Base-by-base conservation (phyloP, 2,888 invertebrate genomes). In the Leptinotarsa haldemani region DNA sequence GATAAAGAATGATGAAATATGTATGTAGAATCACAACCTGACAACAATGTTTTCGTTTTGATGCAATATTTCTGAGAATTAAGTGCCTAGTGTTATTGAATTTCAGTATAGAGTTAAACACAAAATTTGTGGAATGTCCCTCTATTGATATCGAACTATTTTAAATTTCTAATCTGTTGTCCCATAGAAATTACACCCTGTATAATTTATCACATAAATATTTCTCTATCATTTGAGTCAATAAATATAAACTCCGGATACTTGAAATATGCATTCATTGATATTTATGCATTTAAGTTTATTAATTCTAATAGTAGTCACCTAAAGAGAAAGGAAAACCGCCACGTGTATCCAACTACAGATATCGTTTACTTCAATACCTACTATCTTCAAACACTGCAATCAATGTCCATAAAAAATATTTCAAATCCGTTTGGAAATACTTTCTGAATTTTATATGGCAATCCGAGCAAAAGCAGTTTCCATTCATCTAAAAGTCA, bases 401-500 rank as follows among this genome's bases (percentile, higher is more conserved):
- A 56, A 56, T 56, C 56, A 56, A 56, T 56, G 56, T 22, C 56
- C 22, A 56, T 56, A 56, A 56, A 52, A 56, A 56, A 56, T 56
- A 56, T 56, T 56, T 56, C 4, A 20, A 56, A 22, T 56, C 56
- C 56, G 56, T 56, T 56, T 22, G 56, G 56, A 56, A 56, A 56
- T 22, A 56, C 56, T 56, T 56, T 56, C 56, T 22, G 56, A 56
- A 56, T 56, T 56, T 56, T 22, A 56, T 56, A 56, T 56, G 22
- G 56, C 25, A 56, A 56, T 56, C 56, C 56, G 13, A 56, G 56
- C 56, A 22, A 56, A 56, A 56, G 52, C 56, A 56, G 56, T 56
- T 56, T 56, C 56, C 56, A 56, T 56, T 56, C 56, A 56, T 25
- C 56, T 56, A 56, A 56, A 56, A 56, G 56, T 56, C 56, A 56